These are phyloP conservation scores for Slavum lentiscoides DNA, from an alignment of 2,888 invertebrate species.

Conservation along the genomic window DNA sequence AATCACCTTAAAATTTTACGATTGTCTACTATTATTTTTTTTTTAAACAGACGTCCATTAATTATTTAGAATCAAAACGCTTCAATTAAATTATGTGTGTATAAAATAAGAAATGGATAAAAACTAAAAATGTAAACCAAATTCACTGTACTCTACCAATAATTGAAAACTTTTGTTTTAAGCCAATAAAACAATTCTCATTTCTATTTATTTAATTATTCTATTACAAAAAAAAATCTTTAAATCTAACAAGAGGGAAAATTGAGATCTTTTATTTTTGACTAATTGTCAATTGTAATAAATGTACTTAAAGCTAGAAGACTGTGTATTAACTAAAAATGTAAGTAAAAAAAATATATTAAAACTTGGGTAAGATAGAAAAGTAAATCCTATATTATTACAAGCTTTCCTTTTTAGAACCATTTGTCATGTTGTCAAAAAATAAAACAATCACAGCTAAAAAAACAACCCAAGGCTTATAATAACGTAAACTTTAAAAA, in stretches of 20 bases:
- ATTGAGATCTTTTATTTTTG: constrained; percentile 52
- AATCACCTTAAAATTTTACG: constrained; percentile 43
- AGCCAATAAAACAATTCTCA: constrained; percentile 40
- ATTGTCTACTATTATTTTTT: constrained; percentile 50
- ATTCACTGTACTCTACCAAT: constrained; percentile 25
- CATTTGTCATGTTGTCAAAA: constrained; percentile 41
- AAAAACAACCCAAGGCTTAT: constrained; percentile 50
- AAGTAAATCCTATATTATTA: constrained; percentile 32
- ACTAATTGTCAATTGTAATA: constrained; percentile 48
- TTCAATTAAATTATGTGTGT: constrained; percentile 39
- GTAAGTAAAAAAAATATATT: constrained; percentile 33
- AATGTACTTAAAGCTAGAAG: constrained; percentile 45
- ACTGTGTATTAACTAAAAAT: constrained; percentile 45
- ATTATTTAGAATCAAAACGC: constrained; percentile 52
- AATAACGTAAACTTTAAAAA: constrained; percentile 52
- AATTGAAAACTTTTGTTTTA: constrained; percentile 17
- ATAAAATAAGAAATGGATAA: constrained; percentile 17
- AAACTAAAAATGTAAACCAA: constrained; percentile 42
- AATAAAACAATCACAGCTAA: constrained; percentile 52
- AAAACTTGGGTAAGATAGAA: constrained; percentile 22
- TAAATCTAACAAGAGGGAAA: constrained; percentile 49
- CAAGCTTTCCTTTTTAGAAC: constrained; percentile 34
- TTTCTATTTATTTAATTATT: constrained; percentile 32
- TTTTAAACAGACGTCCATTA: constrained; percentile 44
- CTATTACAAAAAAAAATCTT: constrained; percentile 47